Base-by-base conservation (phyloP, 2,888 invertebrate genomes). In the Cremastobaeus sp. region DNA sequence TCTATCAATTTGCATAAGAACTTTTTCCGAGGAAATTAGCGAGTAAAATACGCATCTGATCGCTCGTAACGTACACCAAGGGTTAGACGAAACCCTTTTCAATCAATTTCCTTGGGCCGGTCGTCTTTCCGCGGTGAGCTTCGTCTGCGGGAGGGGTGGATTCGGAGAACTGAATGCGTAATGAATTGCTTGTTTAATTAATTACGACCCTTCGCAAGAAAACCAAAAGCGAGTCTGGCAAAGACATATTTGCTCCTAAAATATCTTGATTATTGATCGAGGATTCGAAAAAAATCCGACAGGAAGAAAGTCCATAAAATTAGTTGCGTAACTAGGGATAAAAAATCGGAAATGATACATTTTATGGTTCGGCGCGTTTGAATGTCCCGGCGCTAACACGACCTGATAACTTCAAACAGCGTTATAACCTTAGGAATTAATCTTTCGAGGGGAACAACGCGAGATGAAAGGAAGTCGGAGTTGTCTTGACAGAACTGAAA, bases 141-240 rank as follows among this genome's bases (percentile, higher is more conserved):
- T 78, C 78, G 79, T 79, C 79, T 81, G 79, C 70, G 75, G 64
- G 76, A 77, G 45, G 66, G 65, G 48, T 60, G 41, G 59, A 69
- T 66, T 55, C 68, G 45, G 50, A 60, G 71, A 68, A 60, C 57
- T 75, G 77, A 76, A 74, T 72, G 84, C 89, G 90, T 92, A 92
- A 92, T 92, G 92, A 92, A 92, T 92, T 92, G 92, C 91, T 91
- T 91, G 91, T 92, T 92, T 92, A 92, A 92, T 92, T 92, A 92
- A 92, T 92, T 91, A 91, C 89, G 86, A 89, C 88, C 88, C 88
- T 83, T 79, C 79, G 79, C 79, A 75, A 77, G 78, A 79, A 79
- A 77, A 76, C 74, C 72, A 77, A 77, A 62, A 66, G 73, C 70
- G 52, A 71, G 76, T 70, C 73, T 75, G 70, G 70, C 54, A 74